These are phyloP conservation scores for Hyles euphorbiae DNA, from an alignment of 1,140 invertebrate species.

Conservation along the genomic window DNA sequence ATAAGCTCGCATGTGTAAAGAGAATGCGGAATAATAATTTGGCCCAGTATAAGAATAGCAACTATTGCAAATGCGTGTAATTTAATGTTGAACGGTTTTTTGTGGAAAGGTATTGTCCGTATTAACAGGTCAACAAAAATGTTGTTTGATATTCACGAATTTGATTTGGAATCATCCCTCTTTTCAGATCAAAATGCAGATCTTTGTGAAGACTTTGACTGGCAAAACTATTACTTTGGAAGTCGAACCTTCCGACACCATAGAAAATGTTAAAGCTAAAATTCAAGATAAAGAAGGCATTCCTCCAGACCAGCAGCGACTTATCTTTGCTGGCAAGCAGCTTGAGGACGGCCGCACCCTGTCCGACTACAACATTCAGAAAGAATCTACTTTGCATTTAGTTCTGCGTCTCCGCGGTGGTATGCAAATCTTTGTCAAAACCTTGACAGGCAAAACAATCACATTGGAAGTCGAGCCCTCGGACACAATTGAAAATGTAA, in stretches of 20 bases:
- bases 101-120: no score
- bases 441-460: conserved; percentile 14
- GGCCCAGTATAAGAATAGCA: no score
- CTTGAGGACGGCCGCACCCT: conserved; percentile 11
- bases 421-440: conserved; percentile 17
- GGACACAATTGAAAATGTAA: conserved; percentile 14
- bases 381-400: conserved; percentile 10
- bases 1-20: no score
- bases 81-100: no score
- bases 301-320: conserved; percentile 13
- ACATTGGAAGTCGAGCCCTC: conserved; percentile 13
- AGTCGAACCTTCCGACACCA: conserved; percentile 13
- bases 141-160: background rate
- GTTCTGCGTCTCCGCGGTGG: conserved; percentile 11
- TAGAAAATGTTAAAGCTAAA: conserved; percentile 17
- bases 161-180: conserved; percentile 1
- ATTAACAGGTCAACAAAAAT: no score
- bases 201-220: conserved; percentile 17
- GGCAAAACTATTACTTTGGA: conserved; percentile 14
- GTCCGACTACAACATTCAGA: conserved; percentile 14
- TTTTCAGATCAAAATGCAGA: conserved; percentile 31
- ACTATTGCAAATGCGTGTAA: no score
- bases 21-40: no score
- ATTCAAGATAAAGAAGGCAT: conserved; percentile 17
- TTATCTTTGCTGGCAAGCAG: conserved; percentile 14